Evolutionary conservation across 2,888 invertebrate genomes (phyloP), one percentile per base, ranked within the genome.

Genomic region (Cephus rjabovi): DNA sequence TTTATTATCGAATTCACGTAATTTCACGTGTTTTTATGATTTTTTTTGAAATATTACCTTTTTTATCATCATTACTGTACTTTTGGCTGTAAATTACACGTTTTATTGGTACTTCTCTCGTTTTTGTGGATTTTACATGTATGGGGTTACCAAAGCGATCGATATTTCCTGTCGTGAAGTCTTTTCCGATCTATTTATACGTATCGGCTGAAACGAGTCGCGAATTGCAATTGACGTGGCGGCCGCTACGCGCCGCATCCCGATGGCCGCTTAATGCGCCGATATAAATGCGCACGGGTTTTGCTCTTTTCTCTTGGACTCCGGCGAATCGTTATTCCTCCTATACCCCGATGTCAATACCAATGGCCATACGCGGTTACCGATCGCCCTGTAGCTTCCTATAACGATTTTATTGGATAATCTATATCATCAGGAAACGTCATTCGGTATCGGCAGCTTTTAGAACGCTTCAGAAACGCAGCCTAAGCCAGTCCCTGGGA

Each of bases 221-320:
- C 56, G 56, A 56, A 23, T 56, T 3, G 71, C 31, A 71, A 71
- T 31, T 71, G 71, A 34, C 71, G 71, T 71, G 9, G 56, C 0
- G 1, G 34, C 11, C 31, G 71, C 4, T 9, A 1, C 4, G 71
- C 31, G 12, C 1, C n/a, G 31, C 71, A 12, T 71, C 71, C 12
- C 71, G 71, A 71, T 71, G 34, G 77, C 70, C 81, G 79, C 83
- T 81, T 86, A 86, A 86, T 86, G 84, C 83, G 80, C 81, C 84
- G 84, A 86, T 86, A 85, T 86, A 86, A 86, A 86, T 86, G 86
- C 86, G 86, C 85, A 81, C 84, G 83, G 84, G 56, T 15, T 56
- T 56, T 56, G 56, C 56, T 56, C 56, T 56, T 56, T 23, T 56
- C 23, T 23, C 56, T 56, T 56, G 9, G 6, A 15, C 15, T 40